Conservation (phyloP, 2,797 vertebrate species). For the Melanotaenia nigrans region DNA sequence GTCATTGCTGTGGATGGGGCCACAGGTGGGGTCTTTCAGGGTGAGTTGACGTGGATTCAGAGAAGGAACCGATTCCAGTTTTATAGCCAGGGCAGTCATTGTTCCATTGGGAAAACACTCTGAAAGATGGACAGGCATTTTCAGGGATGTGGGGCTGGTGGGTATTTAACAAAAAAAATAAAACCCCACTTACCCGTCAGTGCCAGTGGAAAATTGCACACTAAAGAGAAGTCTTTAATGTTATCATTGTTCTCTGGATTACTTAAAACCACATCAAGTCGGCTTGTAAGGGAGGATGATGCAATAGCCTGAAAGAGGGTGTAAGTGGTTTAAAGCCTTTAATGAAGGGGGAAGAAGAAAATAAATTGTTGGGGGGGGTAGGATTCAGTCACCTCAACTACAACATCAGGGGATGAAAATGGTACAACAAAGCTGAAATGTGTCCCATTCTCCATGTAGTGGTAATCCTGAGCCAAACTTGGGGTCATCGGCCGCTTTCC, state of each 20-base stretch:
- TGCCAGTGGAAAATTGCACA: slow-evolving; percentile 62
- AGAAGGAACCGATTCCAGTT: slow-evolving; percentile 66
- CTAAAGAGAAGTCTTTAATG: slow-evolving; percentile 62
- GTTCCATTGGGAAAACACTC: slow-evolving; percentile 86
- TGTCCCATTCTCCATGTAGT: slow-evolving; percentile 58
- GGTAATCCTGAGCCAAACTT: slow-evolving; percentile 57
- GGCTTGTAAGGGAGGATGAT: slow-evolving; percentile 43
- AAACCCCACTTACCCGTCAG: slow-evolving; percentile 53
- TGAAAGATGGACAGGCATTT: slow-evolving; percentile 37
- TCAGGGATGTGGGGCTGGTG: too few species aligned
- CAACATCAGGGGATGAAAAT: slow-evolving; percentile 42
- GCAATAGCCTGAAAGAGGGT: slow-evolving; percentile 56
- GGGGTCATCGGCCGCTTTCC: slow-evolving; percentile 56
- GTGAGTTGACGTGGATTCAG: slow-evolving; percentile 75
- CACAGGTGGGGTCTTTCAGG: slow-evolving; percentile 78
- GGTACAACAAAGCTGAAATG: slow-evolving; percentile 70
- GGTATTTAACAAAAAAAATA: slow-evolving; percentile 14
- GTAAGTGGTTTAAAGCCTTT: too few species aligned
- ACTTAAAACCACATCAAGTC: slow-evolving; percentile 62
- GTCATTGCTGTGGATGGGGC: slow-evolving; percentile 67
- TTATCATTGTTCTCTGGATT: slow-evolving; percentile 30
- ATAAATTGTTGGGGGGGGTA: too few species aligned
- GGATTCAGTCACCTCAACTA: slow-evolving; percentile 53
- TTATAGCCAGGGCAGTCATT: slow-evolving; percentile 79
- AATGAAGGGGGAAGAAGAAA: too few species aligned